These are phyloP conservation scores for Galerucella nymphaeae DNA, from an alignment of 2,888 invertebrate genomes.

Conservation along the genomic window DNA sequence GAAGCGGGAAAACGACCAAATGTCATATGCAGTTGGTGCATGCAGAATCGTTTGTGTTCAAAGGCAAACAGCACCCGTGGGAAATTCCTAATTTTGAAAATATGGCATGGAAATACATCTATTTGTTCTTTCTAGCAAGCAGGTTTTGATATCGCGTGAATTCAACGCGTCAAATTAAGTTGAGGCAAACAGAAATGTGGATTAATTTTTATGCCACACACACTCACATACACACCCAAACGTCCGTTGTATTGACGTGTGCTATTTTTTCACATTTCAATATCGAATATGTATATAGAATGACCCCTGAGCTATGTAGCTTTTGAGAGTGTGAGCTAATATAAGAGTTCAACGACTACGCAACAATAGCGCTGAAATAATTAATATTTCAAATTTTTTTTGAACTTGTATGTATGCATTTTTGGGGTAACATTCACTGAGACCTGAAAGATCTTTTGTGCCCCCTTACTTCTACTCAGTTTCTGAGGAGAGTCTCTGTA, in stretches of 20 bases:
- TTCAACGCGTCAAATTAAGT: background rate
- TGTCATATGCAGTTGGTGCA: conserved; percentile 49
- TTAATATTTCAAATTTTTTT: too few species aligned
- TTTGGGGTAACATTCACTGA: too few species aligned
- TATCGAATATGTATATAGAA: background rate
- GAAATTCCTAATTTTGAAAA: conserved; percentile 51
- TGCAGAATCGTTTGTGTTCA: conserved; percentile 38
- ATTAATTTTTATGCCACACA: conserved; percentile 6
- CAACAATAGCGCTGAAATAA: too few species aligned
- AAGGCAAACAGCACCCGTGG: conserved; percentile 50
- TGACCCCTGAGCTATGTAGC: background rate
- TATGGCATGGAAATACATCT: conserved; percentile 47
- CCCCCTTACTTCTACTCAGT: too few species aligned
- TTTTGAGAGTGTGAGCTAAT: too few species aligned
- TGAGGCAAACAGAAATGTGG: conserved; percentile 3
- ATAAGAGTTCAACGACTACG: too few species aligned
- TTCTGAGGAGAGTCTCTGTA: too few species aligned
- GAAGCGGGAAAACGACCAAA: conserved; percentile 27
- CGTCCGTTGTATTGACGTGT: background rate
- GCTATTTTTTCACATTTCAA: background rate
- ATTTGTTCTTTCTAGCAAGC: conserved; percentile 36
- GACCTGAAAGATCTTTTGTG: too few species aligned
- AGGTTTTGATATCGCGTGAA: background rate
- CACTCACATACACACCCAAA: background rate
- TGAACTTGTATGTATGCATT: too few species aligned